Percentiles rank a stretch among this genome's conserved stretches.
These are phyloP conservation scores for Hirudinaria manillensis DNA, from an alignment of 2,888 invertebrate species.

Conservation along the genomic window DNA sequence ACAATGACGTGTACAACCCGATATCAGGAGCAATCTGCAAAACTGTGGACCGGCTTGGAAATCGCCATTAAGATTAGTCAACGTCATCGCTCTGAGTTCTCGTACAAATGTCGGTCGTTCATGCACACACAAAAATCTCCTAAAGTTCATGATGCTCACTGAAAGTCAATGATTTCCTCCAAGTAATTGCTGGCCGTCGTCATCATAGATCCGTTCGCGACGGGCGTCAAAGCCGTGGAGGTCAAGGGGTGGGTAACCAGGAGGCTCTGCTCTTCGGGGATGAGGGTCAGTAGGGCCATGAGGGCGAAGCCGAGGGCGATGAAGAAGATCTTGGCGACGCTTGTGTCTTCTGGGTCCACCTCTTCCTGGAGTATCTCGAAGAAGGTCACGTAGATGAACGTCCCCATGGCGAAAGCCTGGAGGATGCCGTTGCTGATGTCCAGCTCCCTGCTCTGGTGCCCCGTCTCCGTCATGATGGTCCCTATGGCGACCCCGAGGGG, in stretches of 20 bases:
- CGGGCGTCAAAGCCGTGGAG: not conserved
- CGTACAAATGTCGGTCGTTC: too few relatives aligned
- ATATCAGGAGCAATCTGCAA: too few relatives aligned
- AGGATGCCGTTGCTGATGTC: conserved; percentile 48
- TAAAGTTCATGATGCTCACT: too few relatives aligned
- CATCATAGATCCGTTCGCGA: not conserved
- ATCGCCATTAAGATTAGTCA: too few relatives aligned
- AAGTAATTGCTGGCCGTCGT: too few relatives aligned
- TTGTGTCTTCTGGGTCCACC: conserved; percentile 38
- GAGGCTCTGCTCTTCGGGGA: conserved; percentile 36
- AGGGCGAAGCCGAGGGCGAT: conserved; percentile 43
- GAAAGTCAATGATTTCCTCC: too few relatives aligned
- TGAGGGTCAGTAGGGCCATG: conserved; percentile 40
- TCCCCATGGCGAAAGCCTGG: conserved; percentile 82
- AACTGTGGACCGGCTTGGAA: too few relatives aligned
- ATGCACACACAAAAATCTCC: too few relatives aligned
- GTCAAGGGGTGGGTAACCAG: not conserved
- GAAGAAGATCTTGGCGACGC: conserved; percentile 43
- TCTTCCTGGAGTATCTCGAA: conserved; percentile 80
- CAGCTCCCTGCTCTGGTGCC: conserved; percentile 35
- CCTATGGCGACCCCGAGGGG: conserved; percentile 41
- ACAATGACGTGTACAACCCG: too few relatives aligned
- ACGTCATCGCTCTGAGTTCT: too few relatives aligned
- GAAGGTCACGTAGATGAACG: conserved; percentile 85
- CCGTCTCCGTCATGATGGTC: conserved; percentile 38